phyloP scores from a whole-genome alignment of 2,797 vertebrate genomes.

The Holocentrus rufus region DNA sequence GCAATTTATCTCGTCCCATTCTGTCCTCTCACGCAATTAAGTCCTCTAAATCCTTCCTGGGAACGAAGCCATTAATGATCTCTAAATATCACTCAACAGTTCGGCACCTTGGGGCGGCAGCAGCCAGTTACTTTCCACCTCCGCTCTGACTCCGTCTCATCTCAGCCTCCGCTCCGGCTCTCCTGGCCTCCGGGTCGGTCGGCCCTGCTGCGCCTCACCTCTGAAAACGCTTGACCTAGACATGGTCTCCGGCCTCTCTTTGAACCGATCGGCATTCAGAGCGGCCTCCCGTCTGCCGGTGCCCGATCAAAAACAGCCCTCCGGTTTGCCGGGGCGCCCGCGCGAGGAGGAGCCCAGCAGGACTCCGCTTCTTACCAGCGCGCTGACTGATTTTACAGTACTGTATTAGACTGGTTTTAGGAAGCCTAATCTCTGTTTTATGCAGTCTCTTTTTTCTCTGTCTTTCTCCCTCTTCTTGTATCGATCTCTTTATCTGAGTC shows the following conservation, averaged over 20 bases:
- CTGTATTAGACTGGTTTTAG: conserved; percentile 31
- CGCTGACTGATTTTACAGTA: conserved; percentile 16
- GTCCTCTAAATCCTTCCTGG: background rate
- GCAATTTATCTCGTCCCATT: too few relatives aligned
- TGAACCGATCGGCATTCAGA: conserved; percentile 47
- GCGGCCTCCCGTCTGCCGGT: background rate
- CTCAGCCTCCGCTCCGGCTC: conserved; percentile 36
- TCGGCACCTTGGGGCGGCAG: background rate
- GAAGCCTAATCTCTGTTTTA: conserved; percentile 44
- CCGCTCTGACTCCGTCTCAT: conserved; percentile 33
- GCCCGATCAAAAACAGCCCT: conserved; percentile 21
- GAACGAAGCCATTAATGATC: background rate
- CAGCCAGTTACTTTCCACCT: conserved; percentile 1
- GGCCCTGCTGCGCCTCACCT: conserved; percentile 46
- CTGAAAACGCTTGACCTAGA: conserved; percentile 59
- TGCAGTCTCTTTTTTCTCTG: conserved; percentile 39
- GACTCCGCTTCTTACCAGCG: conserved; percentile 1
- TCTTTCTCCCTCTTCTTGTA: background rate
- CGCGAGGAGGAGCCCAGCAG: conserved; percentile 5
- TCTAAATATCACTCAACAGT: background rate
- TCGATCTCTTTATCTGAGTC: conserved; percentile 20
- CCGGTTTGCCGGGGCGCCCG: conserved; percentile 16
- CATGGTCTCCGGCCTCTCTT: conserved; percentile 13
- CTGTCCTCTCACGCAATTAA: background rate
- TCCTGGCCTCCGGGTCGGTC: conserved; percentile 39